These are phyloP conservation scores for Leptura quadrifasciata DNA, from an alignment of 2,888 invertebrate genomes.

Conservation along the genomic window DNA sequence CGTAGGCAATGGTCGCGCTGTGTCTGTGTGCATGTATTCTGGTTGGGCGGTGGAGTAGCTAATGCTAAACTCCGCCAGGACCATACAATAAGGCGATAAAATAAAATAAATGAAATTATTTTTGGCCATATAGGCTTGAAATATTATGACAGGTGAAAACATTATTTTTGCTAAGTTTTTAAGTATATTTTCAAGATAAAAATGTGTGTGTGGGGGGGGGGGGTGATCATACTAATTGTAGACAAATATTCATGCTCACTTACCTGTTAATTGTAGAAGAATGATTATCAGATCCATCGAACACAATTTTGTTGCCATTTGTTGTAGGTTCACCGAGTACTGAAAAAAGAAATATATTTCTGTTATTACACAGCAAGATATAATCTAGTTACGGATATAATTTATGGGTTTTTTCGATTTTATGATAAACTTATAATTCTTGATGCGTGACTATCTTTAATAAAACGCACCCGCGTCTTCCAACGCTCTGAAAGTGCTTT, in stretches of 20 bases:
- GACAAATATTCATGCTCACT: background rate
- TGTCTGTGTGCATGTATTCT: no score
- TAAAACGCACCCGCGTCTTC: background rate
- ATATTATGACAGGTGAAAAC: no score
- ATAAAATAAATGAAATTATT: no score
- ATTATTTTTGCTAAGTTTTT: no score
- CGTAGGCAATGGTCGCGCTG: no score
- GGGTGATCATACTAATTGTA: no score
- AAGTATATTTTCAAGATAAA: no score
- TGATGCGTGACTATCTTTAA: slow-evolving; percentile 7
- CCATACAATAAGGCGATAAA: no score
- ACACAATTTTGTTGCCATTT: slow-evolving; percentile 3
- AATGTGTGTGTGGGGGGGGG: no score
- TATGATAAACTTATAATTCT: background rate
- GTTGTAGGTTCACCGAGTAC: background rate
- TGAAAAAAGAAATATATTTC: background rate
- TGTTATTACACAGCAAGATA: background rate
- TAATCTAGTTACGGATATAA: background rate
- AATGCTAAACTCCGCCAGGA: no score
- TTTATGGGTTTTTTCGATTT: background rate
- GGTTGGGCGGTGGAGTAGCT: no score
- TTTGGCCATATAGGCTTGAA: no score
- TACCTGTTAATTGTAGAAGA: slow-evolving; percentile 34
- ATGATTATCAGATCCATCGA: slow-evolving; percentile 23
- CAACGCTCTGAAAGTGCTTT: slow-evolving; percentile 1